Base-by-base conservation (phyloP, 2,888 invertebrate genomes). In the Cephus rjabovi region DNA sequence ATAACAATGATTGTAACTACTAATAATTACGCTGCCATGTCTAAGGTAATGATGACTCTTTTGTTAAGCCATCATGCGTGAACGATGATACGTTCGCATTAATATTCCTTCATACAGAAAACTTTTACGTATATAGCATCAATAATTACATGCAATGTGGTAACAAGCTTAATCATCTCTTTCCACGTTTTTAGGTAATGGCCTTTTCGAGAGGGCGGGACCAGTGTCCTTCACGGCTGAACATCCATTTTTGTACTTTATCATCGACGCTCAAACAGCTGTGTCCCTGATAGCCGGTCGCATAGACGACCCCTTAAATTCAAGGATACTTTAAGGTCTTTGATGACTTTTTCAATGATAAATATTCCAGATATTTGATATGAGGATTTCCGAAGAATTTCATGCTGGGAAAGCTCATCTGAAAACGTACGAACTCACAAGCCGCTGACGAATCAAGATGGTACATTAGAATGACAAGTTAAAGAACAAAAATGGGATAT, bases 161-260 rank as follows among this genome's bases (percentile, higher is more conserved):
- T 9, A 56, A 23, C 56, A 56, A 56, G 23, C 56, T 9, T 56
- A 56, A 56, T 56, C 31, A 71, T 71, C 23, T 71, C 9, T 71
- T 31, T 34, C 0, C 71, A 56, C 9, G 56, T 56, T 56, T 90
- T 80, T 89, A 93, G 93, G 92, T 86, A 92, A 92, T 81, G 83
- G 87, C 82, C 82, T 88, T 69, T 85, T 88, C 80, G 88, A 87
- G 79, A 88, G 89, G 74, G 83, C 86, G n/a, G 90, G 92, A 79
- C 95, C 95, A 15, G 94, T 96, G 76, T 93, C 95, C 83, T 96
- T 97, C 90, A 94, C 95, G 75, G 96, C 95, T 23, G 96, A 96
- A 81, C 96, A 95, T 92, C 97, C 97, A 76, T 97, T 97, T 91
- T 92, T 96, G 78, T 97, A 96, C 92, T 97, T 97, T 91, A 96